phyloP scores from a whole-genome alignment of 2,888 invertebrate genomes.

The Netelia melanura region DNA sequence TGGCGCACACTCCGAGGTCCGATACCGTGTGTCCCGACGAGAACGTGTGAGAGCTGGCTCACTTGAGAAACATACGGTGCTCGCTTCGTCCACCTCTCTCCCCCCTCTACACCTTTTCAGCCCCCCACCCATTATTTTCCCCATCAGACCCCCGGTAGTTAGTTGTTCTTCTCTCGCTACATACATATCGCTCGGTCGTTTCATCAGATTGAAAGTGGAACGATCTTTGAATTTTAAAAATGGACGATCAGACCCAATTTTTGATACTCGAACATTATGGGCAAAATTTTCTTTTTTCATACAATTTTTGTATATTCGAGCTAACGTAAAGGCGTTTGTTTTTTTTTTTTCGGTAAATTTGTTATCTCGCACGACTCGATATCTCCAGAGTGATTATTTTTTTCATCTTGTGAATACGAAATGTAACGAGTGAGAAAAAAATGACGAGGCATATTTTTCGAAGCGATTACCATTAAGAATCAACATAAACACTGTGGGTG shows the following conservation, averaged over 20 bases:
- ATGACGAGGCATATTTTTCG: constrained; percentile 11
- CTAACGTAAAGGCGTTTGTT: constrained; percentile 17
- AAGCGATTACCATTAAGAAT: constrained; percentile 22
- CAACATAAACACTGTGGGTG: constrained; percentile 43
- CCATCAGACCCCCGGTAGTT: constrained; percentile 31
- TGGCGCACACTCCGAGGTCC: constrained; percentile 28
- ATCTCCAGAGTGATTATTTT: not conserved
- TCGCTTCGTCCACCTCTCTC: constrained; percentile 47
- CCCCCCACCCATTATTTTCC: not conserved
- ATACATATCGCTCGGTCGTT: constrained; percentile 49
- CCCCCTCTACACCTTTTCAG: constrained; percentile 12
- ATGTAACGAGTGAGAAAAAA: constrained; percentile 5
- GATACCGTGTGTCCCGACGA: constrained; percentile 31
- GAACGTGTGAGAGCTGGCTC: constrained; percentile 62
- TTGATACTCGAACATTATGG: not conserved
- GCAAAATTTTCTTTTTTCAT: not conserved
- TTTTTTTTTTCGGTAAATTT: not conserved
- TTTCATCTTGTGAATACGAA: not conserved
- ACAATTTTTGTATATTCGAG: constrained; percentile 9
- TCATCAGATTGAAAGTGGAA: constrained; percentile 59
- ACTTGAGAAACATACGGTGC: constrained; percentile 54
- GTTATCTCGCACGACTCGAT: not conserved
- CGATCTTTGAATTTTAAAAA: constrained; percentile 63
- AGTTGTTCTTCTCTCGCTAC: constrained; percentile 52
- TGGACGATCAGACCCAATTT: constrained; percentile 21